Evolutionary conservation across 2,113 vertebrate species (phyloP), one percentile per base, ranked within the genome.

Genomic region (Charadrius vociferus): DNA sequence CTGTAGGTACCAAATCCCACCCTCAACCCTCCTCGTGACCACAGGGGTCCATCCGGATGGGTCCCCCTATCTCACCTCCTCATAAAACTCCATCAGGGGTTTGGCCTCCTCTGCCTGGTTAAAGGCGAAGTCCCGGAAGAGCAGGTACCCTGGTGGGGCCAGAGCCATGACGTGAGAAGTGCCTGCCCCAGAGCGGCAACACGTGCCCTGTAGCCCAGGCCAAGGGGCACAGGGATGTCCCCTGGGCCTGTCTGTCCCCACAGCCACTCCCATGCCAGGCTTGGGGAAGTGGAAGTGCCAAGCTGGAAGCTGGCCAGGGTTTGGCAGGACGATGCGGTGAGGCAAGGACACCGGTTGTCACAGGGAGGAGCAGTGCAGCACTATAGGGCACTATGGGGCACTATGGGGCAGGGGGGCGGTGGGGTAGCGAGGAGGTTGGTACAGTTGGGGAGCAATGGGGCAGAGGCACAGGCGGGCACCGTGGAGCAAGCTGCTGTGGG

Each of bases 11-110:
- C 53, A 47, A 65, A 15, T 14, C 12, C 37, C 8, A 4, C 30
- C 58, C 26, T 34, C 14, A 19, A 2, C 53, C 24, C 32, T 61
- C 50, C 59, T 56, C 7, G 2, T 10, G 82, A 49, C 45, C 22
- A 13, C 0, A 0, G 45, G 30, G n/a, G 13, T 37, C 29, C 2
- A 1, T 65, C 15, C 30, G 13, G 39, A 23, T 1, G 74, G 41
- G 37, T 50, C 1, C 14, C 49, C 56, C 27, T 2, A 6, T 19
- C 96, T 92, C 82, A 98, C 98, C 98, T 98, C 98, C 91, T 98
- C 98, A 0, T 98, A 98, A 86, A 98, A 98, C 71, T 98, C 98
- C 92, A 98, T 98, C 90, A 98, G 78, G 36, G 98, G 97, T 71
- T 96, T 98, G 94, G 98, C 98, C 74, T 98, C 98, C 90, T 98